These are phyloP conservation scores for Tadarida brasiliensis DNA, from an alignment of 2,797 vertebrate species.

Conservation along the genomic window DNA sequence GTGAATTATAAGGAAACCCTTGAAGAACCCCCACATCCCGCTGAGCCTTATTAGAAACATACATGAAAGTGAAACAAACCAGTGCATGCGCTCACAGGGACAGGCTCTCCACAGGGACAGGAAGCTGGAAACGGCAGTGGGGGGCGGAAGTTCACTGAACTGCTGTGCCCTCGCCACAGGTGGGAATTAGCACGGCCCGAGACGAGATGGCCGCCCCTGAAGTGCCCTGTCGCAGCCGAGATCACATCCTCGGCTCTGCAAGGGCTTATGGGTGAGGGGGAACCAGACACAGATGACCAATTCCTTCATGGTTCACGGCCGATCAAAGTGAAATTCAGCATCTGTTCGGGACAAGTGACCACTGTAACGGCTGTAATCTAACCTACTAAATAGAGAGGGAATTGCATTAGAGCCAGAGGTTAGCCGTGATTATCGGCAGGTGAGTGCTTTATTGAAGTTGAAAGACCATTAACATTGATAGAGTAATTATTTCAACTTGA, in stretches of 20 bases:
- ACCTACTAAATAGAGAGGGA: conserved; percentile 93
- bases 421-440: conserved; percentile 93
- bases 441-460: conserved; percentile 95
- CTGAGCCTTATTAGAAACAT: neutral
- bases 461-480: conserved; percentile 96
- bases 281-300: conserved; percentile 92
- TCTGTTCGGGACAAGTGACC: conserved; percentile 94
- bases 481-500: conserved; percentile 95
- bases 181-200: conserved; percentile 82
- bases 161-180: conserved; percentile 74
- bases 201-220: conserved; percentile 87
- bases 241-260: conserved; percentile 87
- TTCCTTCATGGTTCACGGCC: conserved; percentile 91
- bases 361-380: conserved; percentile 92
- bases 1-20: neutral
- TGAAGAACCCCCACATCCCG: conserved; percentile 4
- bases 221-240: conserved; percentile 82
- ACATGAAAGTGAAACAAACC: conserved; percentile 51
- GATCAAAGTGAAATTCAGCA: conserved; percentile 93
- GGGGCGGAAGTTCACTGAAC: conserved; percentile 87
- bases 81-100: conserved; percentile 57
- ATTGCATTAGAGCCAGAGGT: conserved; percentile 92
- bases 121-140: conserved; percentile 76
- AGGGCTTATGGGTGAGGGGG: conserved; percentile 89
- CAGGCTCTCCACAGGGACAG: conserved; percentile 78